These are phyloP conservation scores for Phenacoccus solenopsis DNA, from an alignment of 1,140 invertebrate species.

Conservation along the genomic window DNA sequence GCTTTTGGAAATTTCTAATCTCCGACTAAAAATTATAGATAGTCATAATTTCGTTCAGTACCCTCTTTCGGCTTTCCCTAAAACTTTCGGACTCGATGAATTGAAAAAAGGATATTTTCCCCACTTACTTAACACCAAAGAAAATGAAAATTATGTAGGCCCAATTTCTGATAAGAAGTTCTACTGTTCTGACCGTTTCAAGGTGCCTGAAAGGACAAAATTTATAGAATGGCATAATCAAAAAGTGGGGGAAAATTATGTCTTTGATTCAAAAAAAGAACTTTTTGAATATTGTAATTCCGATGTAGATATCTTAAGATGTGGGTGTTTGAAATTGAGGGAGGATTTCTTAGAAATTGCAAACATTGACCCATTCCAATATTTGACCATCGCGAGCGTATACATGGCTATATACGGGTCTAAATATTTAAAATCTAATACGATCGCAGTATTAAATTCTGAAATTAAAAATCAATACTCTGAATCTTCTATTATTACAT, in stretches of 20 bases:
- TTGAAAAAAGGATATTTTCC: slow-evolving; percentile 21
- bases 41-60: not conserved
- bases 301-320: slow-evolving; percentile 20
- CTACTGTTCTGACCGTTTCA: slow-evolving; percentile 13
- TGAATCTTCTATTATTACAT: not conserved
- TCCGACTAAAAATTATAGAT: slow-evolving; percentile 6
- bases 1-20: not conserved
- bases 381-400: not conserved
- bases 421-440: not conserved
- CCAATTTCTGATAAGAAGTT: slow-evolving; percentile 15
- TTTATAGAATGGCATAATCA: too few relatives aligned
- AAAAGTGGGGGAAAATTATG: slow-evolving; percentile 12
- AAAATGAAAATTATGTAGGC: slow-evolving; percentile 20
- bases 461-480: not conserved
- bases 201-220: too few relatives aligned
- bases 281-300: slow-evolving; percentile 20
- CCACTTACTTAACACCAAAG: slow-evolving; percentile 4
- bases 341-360: slow-evolving; percentile 14
- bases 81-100: slow-evolving; percentile 14
- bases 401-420: slow-evolving; percentile 13
- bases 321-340: slow-evolving; percentile 20
- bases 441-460: not conserved
- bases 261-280: slow-evolving; percentile 19
- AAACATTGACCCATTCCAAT: slow-evolving; percentile 6
- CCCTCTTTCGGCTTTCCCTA: not conserved